These are phyloP conservation scores for Pteruthius melanotis DNA, from an alignment of 2,113 vertebrate genomes.

Conservation along the genomic window DNA sequence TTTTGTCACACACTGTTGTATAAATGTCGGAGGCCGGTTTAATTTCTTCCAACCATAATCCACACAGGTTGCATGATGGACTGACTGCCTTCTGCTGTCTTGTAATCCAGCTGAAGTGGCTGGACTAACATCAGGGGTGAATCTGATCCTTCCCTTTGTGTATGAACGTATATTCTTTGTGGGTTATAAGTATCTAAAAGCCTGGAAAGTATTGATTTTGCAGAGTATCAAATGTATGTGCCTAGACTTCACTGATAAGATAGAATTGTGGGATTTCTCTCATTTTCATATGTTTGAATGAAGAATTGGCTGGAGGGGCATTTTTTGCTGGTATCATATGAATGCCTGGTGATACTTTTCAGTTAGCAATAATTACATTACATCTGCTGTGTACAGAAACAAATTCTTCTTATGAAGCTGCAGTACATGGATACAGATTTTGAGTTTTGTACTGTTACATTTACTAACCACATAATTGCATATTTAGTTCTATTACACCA, in stretches of 20 bases:
- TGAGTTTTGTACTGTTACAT: conserved; percentile 6
- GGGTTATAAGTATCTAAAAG: background rate
- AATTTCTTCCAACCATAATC: background rate
- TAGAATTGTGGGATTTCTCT: background rate
- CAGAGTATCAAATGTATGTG: background rate
- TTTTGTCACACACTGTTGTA: background rate
- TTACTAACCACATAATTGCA: conserved; percentile 27
- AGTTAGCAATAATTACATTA: conserved; percentile 58
- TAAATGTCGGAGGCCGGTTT: background rate
- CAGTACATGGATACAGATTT: background rate
- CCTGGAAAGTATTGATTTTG: background rate
- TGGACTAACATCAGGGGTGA: background rate
- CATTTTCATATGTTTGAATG: background rate
- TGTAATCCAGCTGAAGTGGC: background rate
- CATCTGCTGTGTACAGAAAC: conserved; percentile 40
- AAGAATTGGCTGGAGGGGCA: conserved; percentile 16
- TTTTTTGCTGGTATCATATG: conserved; percentile 6
- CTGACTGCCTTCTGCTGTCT: background rate
- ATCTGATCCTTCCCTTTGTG: background rate
- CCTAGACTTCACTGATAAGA: conserved; percentile 1
- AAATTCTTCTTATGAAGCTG: background rate
- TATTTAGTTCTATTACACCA: background rate
- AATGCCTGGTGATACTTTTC: conserved; percentile 2
- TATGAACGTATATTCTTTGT: background rate
- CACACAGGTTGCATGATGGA: background rate